Percentiles rank a stretch among this genome's conserved stretches.
These are phyloP conservation scores for Clarias gariepinus DNA, from an alignment of 2,113 vertebrate species.

Conservation along the genomic window DNA sequence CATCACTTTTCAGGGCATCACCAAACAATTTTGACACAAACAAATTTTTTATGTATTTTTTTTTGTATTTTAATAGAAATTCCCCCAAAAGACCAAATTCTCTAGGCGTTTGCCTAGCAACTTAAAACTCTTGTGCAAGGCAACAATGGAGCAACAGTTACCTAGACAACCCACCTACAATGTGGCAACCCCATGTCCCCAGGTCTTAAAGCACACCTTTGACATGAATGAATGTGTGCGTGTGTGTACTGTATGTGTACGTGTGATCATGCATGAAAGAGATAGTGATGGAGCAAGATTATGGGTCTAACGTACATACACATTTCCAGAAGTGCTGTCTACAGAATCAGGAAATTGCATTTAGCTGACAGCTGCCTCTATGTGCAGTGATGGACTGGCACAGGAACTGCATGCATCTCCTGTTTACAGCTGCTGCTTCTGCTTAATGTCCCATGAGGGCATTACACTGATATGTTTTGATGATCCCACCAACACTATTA, in stretches of 20 bases:
- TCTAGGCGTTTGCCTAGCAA: neutral
- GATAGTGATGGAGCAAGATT: neutral
- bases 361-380: neutral
- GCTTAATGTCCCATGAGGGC: neutral
- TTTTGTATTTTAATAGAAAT: neutral
- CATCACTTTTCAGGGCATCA: neutral
- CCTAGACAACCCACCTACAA: conserved; percentile 43
- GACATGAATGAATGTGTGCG: neutral
- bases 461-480: neutral
- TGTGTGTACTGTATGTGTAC: neutral
- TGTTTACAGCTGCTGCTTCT: neutral
- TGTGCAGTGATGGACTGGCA: neutral
- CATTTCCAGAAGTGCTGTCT: neutral
- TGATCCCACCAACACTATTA: neutral
- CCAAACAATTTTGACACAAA: neutral
- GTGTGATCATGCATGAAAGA: neutral
- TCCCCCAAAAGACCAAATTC: neutral
- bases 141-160: conserved; percentile 42
- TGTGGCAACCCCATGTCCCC: conserved; percentile 2
- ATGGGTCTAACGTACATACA: neutral
- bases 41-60: neutral
- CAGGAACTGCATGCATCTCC: conserved; percentile 13
- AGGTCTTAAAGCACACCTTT: conserved; percentile 5
- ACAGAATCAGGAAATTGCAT: conserved; percentile 24
- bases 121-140: neutral